Base-by-base conservation (phyloP, 1,140 invertebrate genomes). In the Cydia splendana region DNA sequence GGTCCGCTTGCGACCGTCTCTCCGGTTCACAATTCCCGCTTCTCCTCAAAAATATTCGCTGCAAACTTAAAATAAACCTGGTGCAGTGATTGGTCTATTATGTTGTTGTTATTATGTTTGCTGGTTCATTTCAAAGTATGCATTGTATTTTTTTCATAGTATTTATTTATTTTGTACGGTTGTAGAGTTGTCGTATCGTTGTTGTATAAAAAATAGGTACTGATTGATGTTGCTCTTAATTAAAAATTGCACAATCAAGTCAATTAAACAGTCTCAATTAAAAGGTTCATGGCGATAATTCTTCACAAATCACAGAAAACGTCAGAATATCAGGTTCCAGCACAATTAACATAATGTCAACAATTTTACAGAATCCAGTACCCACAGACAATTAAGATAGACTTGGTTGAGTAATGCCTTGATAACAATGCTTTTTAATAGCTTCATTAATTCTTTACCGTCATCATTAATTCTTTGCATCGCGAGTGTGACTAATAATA, bases 1-100 rank as follows among this genome's bases (percentile, higher is more conserved):
- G 91, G 88, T 81, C 82, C 82, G 84, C 81, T 76, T 76, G 84
- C 88, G 85, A 90, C 89, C 85, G 80, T 84, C 86, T 84, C 86
- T 88, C 84, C 51, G 42, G 62, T 62, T 28, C 75, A 71, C 67
- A 84, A 88, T 85, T 88, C 87, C 84, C 85, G 82, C 80, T 85
- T 87, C 83, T 81, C 81, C 77, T 85, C 83, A 85, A 87, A 88
- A 88, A 87, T 83, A 81, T 85, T 86, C 82, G 78, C 81, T 74
- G 28, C 67, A 76, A 77, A 77, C 38, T 79, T 81, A 88, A 62
- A 62, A 62, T 87, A 88, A 90, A 89, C 83, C 77, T 71, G 57
- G 81, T 74, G 42, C 81, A 78, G 74, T 74, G 76, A 67, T 76
- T 78, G 78, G 76, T 77, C 74, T 79, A 78, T 48, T 71, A 42